A percentile compares a stretch with the other conserved stretches of the same genome.
These are phyloP conservation scores for Notarius lentiginosus DNA, from an alignment of 2,113 vertebrate species.

Conservation along the genomic window DNA sequence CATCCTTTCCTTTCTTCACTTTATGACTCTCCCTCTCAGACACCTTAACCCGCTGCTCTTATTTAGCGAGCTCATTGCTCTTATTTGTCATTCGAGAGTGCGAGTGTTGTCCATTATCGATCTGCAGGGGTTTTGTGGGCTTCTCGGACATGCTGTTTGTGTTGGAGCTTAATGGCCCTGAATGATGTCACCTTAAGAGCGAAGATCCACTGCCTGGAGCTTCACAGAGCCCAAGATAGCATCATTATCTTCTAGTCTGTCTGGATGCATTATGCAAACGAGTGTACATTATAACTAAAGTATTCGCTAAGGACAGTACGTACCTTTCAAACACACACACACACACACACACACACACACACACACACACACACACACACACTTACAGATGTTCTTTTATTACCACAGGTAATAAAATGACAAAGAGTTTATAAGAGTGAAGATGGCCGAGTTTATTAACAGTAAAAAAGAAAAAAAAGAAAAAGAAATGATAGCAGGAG, in stretches of 20 bases:
- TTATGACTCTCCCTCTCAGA: not conserved
- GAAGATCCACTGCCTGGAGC: not conserved
- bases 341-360: too few relatives aligned
- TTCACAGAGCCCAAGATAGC: not conserved
- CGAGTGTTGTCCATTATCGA: conserved; percentile 64
- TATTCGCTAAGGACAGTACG: not conserved
- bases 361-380: too few relatives aligned
- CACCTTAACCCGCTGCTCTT: not conserved
- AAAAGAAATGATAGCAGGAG: too few relatives aligned
- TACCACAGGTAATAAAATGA: not conserved
- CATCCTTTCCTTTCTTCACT: not conserved
- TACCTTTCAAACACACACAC: not conserved
- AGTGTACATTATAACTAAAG: not conserved
- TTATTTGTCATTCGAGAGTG: conserved; percentile 4
- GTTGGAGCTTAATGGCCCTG: conserved; percentile 81
- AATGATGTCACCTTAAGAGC: conserved; percentile 66
- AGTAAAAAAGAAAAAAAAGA: not conserved
- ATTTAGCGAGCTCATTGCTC: not conserved
- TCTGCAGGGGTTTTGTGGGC: conserved; percentile 69
- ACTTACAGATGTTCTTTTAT: not conserved
- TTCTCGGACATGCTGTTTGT: conserved; percentile 80
- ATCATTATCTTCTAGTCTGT: not conserved
- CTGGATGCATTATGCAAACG: not conserved
- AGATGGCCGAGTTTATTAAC: not conserved
- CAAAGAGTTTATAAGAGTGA: not conserved